Evolutionary conservation across 2,888 invertebrate genomes (phyloP).

Genomic region (Eulithis prunata): DNA sequence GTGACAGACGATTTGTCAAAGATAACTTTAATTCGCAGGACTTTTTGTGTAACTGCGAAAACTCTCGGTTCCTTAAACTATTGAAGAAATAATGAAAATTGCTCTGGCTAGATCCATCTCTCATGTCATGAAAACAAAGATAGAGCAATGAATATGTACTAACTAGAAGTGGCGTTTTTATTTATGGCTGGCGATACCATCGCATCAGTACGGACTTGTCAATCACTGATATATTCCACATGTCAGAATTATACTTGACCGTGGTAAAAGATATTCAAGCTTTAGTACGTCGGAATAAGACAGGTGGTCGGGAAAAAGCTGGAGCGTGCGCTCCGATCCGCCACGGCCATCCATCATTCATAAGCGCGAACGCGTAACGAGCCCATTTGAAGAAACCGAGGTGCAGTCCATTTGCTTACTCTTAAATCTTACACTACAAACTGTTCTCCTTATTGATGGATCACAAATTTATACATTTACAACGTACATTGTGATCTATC

Average conservation of each 20-base stretch:
- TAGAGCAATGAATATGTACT: constrained; percentile 77
- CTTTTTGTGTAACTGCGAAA: constrained; percentile 2
- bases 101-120: constrained; percentile 6
- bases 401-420: constrained; percentile 59
- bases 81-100: constrained; percentile 3
- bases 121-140: constrained; percentile 43
- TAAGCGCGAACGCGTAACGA: constrained; percentile 77
- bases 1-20: constrained; percentile 24
- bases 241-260: constrained; percentile 58
- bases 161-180: constrained; percentile 80
- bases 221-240: constrained; percentile 67
- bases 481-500: constrained; percentile 62
- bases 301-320: constrained; percentile 36
- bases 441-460: constrained; percentile 54
- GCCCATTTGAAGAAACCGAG: constrained; percentile 68
- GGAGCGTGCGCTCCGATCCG: constrained; percentile 64
- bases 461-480: constrained; percentile 66
- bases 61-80: neutral
- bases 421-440: constrained; percentile 54
- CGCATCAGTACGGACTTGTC: constrained; percentile 80
- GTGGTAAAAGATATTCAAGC: constrained; percentile 45
- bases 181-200: constrained; percentile 78
- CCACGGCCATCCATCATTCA: constrained; percentile 80
- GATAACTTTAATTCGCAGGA: constrained; percentile 18
- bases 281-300: constrained; percentile 51